Base-by-base conservation (phyloP, 2,797 vertebrate genomes). In the Rhodeus uyekii region DNA sequence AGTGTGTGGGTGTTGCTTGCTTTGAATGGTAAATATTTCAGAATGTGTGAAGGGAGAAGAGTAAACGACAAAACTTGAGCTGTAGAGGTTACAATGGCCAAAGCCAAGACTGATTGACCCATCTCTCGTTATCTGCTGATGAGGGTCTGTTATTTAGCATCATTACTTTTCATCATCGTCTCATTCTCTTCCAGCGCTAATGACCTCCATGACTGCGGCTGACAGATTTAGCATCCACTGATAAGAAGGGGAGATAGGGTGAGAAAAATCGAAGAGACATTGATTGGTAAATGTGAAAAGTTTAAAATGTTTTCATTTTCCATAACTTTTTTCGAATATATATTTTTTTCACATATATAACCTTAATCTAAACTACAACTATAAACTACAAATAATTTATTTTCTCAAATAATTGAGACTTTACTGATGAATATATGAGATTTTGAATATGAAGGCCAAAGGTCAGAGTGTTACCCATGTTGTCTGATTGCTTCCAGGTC, bases 401-500 rank as follows among this genome's bases (percentile, higher is more conserved):
- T 29, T 60, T 29, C 27, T 60, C 55, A 29, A 29, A 29, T 13
- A 29, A n/a, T 16, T 0, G 2, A 29, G 27, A 16, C 46, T 42
- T 19, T 29, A 38, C n/a, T 78, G n/a, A 39, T 10, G 34, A 78
- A 38, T 16, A 53, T 50, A 78, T 24, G 22, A 53, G 44, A 78
- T 38, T 53, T 38, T 50, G 22, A 53, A 76, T 39, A 63, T 80
- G 68, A 65, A 74, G 63, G 86, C 63, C 89, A 92, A 89, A 92
- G 90, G 90, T 82, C 76, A 88, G 85, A 55, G 65, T 69, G 81
- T 84, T 12, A 86, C 83, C 90, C 82, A 81, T 82, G 87, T 88
- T 74, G 86, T 89, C 83, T 89, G 87, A 93, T 94, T 90, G 90
- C 88, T 92, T 91, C 86, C 87, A 87, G 90, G 90, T 93, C 86